A percentile compares a stretch with the other conserved stretches of the same genome.
phyloP scores from a whole-genome alignment of 2,797 vertebrate genomes.

The Sparidentex hasta region DNA sequence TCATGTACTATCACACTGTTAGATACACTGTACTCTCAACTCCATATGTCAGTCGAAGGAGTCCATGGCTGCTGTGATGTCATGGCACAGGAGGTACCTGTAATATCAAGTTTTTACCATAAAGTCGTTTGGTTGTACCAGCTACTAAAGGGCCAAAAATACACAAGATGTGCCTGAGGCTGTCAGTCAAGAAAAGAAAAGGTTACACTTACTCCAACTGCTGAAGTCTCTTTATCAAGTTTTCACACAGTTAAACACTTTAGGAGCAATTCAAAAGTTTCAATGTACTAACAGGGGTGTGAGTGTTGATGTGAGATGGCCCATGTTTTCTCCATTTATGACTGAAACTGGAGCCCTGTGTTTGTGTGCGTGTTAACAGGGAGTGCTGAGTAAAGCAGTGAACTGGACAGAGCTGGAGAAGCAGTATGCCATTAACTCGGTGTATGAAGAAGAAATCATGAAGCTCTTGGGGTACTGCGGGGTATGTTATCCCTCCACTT shows the following conservation, averaged over 20 bases:
- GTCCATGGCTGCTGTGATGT: neutral
- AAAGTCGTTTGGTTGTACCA: neutral
- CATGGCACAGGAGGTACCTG: neutral
- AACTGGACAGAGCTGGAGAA: slow-evolving; percentile 97
- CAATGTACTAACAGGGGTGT: neutral
- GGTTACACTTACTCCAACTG: too few relatives aligned
- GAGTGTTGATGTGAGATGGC: neutral
- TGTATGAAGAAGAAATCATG: slow-evolving; percentile 97
- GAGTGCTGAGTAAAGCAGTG: slow-evolving; percentile 95
- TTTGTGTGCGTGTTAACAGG: slow-evolving; percentile 81
- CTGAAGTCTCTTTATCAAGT: too few relatives aligned
- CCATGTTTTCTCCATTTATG: too few relatives aligned
- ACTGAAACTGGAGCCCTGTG: too few relatives aligned
- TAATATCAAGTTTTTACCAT: too few relatives aligned
- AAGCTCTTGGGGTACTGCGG: slow-evolving; percentile 96
- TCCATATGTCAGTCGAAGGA: too few relatives aligned
- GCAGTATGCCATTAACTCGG: slow-evolving; percentile 93
- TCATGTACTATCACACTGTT: too few relatives aligned
- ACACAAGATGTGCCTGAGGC: too few relatives aligned
- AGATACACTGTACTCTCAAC: neutral
- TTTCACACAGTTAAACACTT: too few relatives aligned
- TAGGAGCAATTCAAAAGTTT: too few relatives aligned
- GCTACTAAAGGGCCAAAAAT: neutral
- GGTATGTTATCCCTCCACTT: slow-evolving; percentile 79
- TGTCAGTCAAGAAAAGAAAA: too few relatives aligned